Evolutionary conservation across 2,797 vertebrate species (phyloP).

Genomic region (Enteromius viviparus): DNA sequence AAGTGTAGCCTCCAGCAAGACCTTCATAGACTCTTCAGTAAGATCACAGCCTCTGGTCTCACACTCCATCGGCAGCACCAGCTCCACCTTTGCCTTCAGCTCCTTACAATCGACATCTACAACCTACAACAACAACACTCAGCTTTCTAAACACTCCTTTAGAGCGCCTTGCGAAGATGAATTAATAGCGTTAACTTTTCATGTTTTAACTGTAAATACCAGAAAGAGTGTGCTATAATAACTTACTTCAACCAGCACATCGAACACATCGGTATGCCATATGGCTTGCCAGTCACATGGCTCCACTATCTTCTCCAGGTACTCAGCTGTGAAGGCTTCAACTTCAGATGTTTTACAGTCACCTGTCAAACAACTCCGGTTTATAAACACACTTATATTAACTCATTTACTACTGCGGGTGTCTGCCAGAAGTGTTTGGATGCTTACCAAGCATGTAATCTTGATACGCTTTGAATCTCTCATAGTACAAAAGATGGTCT

Average conservation of each 20-base stretch:
- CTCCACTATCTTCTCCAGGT: constrained; percentile 91
- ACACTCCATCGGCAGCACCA: constrained; percentile 81
- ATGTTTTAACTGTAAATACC: background rate
- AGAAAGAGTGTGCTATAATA: background rate
- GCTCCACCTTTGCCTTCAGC: constrained; percentile 83
- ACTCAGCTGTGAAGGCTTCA: constrained; percentile 86
- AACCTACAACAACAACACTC: constrained; percentile 75
- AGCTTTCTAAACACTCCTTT: background rate
- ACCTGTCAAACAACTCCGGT: constrained; percentile 70
- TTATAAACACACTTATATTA: background rate
- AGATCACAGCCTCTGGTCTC: constrained; percentile 80
- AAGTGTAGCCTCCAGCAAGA: constrained; percentile 84
- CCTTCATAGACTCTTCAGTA: constrained; percentile 77
- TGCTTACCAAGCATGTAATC: constrained; percentile 91
- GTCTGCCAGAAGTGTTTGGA: background rate
- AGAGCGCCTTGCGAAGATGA: background rate
- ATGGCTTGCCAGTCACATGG: constrained; percentile 90
- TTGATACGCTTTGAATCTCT: constrained; percentile 91
- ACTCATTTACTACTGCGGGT: background rate
- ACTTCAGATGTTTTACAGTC: constrained; percentile 96
- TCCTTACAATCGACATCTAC: constrained; percentile 79
- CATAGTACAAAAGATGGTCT: constrained; percentile 86
- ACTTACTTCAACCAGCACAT: constrained; percentile 89
- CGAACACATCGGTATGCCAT: constrained; percentile 88
- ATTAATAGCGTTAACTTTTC: background rate